Evolutionary conservation across 1,140 invertebrate species (phyloP), one percentile per base, ranked within the genome.

Genomic region (Drosophila kanapiae): DNA sequence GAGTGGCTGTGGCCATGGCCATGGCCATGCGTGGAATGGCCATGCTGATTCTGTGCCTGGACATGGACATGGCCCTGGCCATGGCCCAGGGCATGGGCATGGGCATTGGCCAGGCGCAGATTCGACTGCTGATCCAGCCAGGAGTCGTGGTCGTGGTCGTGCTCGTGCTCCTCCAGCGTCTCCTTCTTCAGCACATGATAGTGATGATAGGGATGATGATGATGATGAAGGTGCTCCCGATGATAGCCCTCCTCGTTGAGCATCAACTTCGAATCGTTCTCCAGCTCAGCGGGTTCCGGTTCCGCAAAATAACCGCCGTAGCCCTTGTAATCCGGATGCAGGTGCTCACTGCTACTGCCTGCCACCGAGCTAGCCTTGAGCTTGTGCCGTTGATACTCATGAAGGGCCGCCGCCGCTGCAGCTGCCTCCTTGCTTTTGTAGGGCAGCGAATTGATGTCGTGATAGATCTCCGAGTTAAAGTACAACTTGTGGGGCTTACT

Each of bases 381-480:
- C 49, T 93, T 92, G 43, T 86, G 75, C 0, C 90, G 63, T 2
- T 87, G 80, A 57, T 90, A 91, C n/a, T 92, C 87, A 7, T 72
- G 56, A 5, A 68, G 37, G 11, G 53, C 65, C 6, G 53, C 61
- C 51, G 75, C 59, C 43, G 53, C 49, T 8, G 49, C 53, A 4
- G 53, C 53, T 5, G 53, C 61, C 68, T 81, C 59, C 27, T 92
- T 80, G 4, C 62, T 64, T 38, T 91, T 92, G 59, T 91, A 92
- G 1, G 91, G 82, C 78, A 93, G 16, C 2, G 92, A 82, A 38
- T 93, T 93, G 16, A 93, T 92, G 45, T 93, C 92, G 23, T 92
- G 92, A 70, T 93, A 93, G 35, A 91, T 93, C 29, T 93, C 90
- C 8, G 90, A 91, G 35, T 93, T 93, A 48, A 93, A 92, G 16